Conservation (phyloP, 2,888 invertebrate genomes). For the Hemistola chrysoprasaria region DNA sequence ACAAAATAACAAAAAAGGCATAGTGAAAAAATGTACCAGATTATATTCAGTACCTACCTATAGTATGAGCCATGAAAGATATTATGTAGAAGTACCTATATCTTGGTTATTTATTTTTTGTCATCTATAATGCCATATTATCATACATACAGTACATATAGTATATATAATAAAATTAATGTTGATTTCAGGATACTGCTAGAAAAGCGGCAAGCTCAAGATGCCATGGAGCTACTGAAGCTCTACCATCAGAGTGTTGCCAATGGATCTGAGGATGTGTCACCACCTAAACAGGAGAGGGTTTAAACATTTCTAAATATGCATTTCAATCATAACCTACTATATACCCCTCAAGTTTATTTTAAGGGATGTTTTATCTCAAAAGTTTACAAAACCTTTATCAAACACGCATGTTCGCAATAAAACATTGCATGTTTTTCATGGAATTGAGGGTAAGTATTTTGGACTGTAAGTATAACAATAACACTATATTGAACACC, state of each 20-base stretch:
- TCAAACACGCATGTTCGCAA: constrained; percentile 8
- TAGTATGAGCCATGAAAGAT: too few species aligned
- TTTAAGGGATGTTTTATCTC: constrained; percentile 69
- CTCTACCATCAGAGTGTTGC: constrained; percentile 84
- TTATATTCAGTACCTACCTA: too few species aligned
- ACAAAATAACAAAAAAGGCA: too few species aligned
- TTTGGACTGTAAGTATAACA: constrained; percentile 21
- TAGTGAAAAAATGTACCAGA: too few species aligned
- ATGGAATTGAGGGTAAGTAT: constrained; percentile 32
- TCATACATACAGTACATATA: too few species aligned
- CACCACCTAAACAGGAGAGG: constrained; percentile 72
- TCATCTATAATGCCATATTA: too few species aligned
- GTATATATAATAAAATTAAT: too few species aligned
- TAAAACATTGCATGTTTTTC: constrained; percentile 19
- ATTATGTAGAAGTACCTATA: too few species aligned
- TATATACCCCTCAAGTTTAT: constrained; percentile 63
- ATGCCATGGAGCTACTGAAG: constrained; percentile 92
- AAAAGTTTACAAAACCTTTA: constrained; percentile 73
- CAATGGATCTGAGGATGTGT: constrained; percentile 75
- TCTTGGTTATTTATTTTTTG: too few species aligned
- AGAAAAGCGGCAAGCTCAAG: constrained; percentile 93
- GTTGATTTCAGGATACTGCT: constrained; percentile 83
- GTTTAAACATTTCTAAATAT: constrained; percentile 45
- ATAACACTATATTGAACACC: constrained; percentile 45
- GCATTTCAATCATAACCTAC: constrained; percentile 35